Evolutionary conservation across 1,140 invertebrate genomes (phyloP), one percentile per base, ranked within the genome.

Genomic region (Conopomorpha cramerella): DNA sequence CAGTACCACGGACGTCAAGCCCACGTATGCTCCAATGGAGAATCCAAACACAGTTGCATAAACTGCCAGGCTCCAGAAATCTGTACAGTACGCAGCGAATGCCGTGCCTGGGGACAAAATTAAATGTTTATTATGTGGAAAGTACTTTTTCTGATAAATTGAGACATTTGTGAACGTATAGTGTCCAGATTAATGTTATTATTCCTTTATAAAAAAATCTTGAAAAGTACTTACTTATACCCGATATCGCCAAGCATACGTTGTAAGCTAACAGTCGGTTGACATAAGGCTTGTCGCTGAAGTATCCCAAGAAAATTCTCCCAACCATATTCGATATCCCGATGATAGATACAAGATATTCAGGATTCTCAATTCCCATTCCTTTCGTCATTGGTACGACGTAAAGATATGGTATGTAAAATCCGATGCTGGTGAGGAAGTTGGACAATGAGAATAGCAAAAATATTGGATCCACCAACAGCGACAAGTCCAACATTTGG

Each of bases 361-460:
- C 82, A 47, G 32, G 81, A 65, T 44, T 81, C 61, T 68, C 44
- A 8, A 93, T 80, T 1, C 74, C 73, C 29, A 85, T 48, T 6
- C 81, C 61, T 34, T 84, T 71, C 2, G 87, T 86, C 67, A 86
- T 82, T 29, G 86, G 78, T 39, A 86, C 84, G 26, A 92, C 82
- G 68, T 90, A 93, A 44, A 97, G 81, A 77, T 96, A 92, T 36
- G 96, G 96, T 52, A 96, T 87, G 67, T 97, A 95, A 80, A 96
- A 99, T 18, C 96, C 96, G 48, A 99, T 91, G 59, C 91, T 95
- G 4, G 95, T 98, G 53, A 93, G 86, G 62, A 98, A 96, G 72
- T 99, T 98, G 15, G 94, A 97, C 17, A 94, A 38, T 13, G 88
- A 87, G 71, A 98, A 98, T 33, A 98, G 71, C 36, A 98, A 80